Evolutionary conservation across 2,113 vertebrate species (phyloP).

Genomic region (Corythoichthys haematopterus): DNA sequence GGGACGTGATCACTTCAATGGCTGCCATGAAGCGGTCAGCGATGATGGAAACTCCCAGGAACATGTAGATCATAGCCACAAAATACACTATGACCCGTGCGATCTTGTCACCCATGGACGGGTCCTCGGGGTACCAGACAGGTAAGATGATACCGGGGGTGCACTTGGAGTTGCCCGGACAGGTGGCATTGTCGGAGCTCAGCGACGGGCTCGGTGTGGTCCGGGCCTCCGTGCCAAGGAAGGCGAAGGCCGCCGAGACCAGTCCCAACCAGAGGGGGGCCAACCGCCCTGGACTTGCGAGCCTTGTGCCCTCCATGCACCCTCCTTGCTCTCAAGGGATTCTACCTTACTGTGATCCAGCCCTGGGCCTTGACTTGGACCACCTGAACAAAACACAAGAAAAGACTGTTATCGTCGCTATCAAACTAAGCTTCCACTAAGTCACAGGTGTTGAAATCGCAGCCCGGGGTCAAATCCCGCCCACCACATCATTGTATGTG

Average conservation of each 20-base stretch:
- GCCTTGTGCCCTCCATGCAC: constrained; percentile 96
- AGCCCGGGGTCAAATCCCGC: too few relatives aligned
- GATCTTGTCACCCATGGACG: constrained; percentile 97
- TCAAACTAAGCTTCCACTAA: too few relatives aligned
- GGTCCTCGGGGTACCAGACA: constrained; percentile 98
- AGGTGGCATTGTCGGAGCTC: constrained; percentile 80
- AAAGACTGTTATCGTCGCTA: constrained; percentile 2
- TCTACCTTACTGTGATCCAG: constrained; percentile 73
- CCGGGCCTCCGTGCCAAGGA: constrained; percentile 83
- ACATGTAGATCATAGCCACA: constrained; percentile 99
- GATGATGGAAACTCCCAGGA: constrained; percentile 96
- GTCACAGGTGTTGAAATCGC: too few relatives aligned
- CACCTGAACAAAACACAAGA: constrained; percentile 58
- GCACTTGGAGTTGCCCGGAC: constrained; percentile 82
- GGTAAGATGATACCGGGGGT: constrained; percentile 91
- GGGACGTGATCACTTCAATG: constrained; percentile 97
- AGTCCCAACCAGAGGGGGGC: constrained; percentile 93
- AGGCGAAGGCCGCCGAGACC: constrained; percentile 80
- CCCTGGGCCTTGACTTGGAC: constrained; percentile 58
- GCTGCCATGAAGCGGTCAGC: constrained; percentile 99
- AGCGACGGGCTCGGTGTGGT: constrained; percentile 74
- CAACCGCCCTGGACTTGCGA: constrained; percentile 78
- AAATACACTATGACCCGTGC: constrained; percentile 98
- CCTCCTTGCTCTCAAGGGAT: constrained; percentile 69
- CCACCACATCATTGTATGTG: too few relatives aligned